Evolutionary conservation across 2,113 vertebrate genomes (phyloP).

Genomic region (Rutilus rutilus): DNA sequence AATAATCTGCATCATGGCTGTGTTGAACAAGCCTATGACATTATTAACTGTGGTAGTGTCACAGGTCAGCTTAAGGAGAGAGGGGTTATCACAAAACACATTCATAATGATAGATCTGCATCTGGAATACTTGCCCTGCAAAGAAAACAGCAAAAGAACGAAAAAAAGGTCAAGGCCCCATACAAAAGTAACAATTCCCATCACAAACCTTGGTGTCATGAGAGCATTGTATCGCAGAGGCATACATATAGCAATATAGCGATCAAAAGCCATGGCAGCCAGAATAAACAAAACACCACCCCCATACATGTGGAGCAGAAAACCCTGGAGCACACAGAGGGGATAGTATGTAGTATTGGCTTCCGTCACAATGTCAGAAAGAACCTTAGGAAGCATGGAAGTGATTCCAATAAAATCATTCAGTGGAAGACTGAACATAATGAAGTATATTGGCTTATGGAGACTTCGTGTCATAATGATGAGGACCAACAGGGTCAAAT

Average conservation of each 20-base stretch:
- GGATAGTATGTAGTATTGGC: slow-evolving; percentile 65
- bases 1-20: slow-evolving; percentile 66
- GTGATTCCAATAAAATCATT: slow-evolving; percentile 76
- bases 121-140: slow-evolving; percentile 66
- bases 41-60: slow-evolving; percentile 68
- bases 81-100: slow-evolving; percentile 76
- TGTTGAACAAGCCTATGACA: slow-evolving; percentile 70
- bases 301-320: slow-evolving; percentile 75
- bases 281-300: slow-evolving; percentile 73
- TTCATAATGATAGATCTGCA: slow-evolving; percentile 68
- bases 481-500: slow-evolving; percentile 69
- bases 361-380: slow-evolving; percentile 72
- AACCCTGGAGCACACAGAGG: slow-evolving; percentile 75
- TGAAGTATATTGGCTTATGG: slow-evolving; percentile 77
- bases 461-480: slow-evolving; percentile 70
- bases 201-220: slow-evolving; percentile 66
- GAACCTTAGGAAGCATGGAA: slow-evolving; percentile 72
- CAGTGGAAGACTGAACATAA: slow-evolving; percentile 75
- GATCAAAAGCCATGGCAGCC: slow-evolving; percentile 77
- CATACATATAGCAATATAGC: slow-evolving; percentile 77
- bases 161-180: slow-evolving; percentile 72
- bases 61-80: slow-evolving; percentile 74
- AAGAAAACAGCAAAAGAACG: slow-evolving; percentile 64
- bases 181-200: slow-evolving; percentile 61
- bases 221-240: slow-evolving; percentile 69